phyloP scores from a whole-genome alignment of 1,140 invertebrate species.

The Megathymus violae region DNA sequence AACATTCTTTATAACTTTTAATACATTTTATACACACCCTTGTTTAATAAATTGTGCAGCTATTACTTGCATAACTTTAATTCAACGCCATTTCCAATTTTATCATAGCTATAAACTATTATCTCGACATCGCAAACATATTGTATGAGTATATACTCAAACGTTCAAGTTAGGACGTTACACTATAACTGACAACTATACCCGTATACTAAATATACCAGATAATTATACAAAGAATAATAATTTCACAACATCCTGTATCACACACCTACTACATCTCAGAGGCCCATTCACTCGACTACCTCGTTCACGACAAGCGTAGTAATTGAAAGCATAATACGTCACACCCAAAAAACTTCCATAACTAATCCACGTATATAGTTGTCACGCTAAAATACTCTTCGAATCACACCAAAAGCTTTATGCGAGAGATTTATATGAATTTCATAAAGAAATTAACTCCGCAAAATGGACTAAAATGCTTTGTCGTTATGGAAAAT shows the following conservation, averaged over 20 bases:
- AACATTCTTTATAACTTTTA: no score
- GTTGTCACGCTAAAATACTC: constrained; percentile 52
- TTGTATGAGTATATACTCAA: no score
- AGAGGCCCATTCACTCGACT: constrained; percentile 41
- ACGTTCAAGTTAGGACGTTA: no score
- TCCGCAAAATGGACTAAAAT: constrained; percentile 18
- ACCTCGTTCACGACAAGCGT: constrained; percentile 54
- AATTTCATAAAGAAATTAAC: constrained; percentile 64
- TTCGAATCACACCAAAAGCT: constrained; percentile 39
- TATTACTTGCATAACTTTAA: no score
- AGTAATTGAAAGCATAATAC: constrained; percentile 55
- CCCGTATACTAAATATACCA: no score
- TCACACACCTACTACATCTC: constrained; percentile 25
- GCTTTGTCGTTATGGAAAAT: constrained; percentile 21
- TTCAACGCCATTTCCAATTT: no score
- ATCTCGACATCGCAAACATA: no score
- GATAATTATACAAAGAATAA: neutral
- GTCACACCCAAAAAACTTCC: constrained; percentile 41
- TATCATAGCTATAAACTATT: no score
- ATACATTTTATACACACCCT: no score
- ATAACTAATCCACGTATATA: constrained; percentile 50
- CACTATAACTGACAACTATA: no score
- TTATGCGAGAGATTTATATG: constrained; percentile 59
- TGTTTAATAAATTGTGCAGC: no score
- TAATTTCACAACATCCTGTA: constrained; percentile 40